phyloP scores from a whole-genome alignment of 2,888 invertebrate genomes.

The Fragum fragum region DNA sequence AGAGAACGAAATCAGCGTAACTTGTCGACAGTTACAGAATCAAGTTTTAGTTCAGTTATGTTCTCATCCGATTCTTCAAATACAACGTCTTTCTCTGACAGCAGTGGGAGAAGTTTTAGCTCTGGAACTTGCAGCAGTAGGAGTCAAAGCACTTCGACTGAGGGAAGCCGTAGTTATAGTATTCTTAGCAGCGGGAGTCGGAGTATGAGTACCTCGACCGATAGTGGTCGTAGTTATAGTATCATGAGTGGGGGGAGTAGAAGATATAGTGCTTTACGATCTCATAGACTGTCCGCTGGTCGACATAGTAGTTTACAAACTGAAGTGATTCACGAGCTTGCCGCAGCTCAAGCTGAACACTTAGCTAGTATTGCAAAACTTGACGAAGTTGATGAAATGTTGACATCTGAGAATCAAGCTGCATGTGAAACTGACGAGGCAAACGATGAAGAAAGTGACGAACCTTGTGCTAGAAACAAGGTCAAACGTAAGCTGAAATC shows the following conservation, averaged over 20 bases:
- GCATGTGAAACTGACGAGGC: constrained; percentile 21
- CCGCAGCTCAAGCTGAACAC: constrained; percentile 31
- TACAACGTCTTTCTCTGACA: constrained; percentile 55
- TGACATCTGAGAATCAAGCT: neutral
- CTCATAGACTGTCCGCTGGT: constrained; percentile 43
- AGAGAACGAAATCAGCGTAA: constrained; percentile 55
- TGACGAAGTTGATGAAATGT: constrained; percentile 20
- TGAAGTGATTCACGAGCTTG: constrained; percentile 64
- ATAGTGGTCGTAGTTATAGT: constrained; percentile 52
- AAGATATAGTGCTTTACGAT: constrained; percentile 38
- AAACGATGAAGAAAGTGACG: constrained; percentile 42
- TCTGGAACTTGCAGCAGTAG: constrained; percentile 46
- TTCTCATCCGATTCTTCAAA: constrained; percentile 54
- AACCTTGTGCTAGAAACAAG: constrained; percentile 25
- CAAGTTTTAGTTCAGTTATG: constrained; percentile 56
- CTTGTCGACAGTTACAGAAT: constrained; percentile 47
- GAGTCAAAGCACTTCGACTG: constrained; percentile 45
- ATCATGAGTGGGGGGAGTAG: constrained; percentile 35
- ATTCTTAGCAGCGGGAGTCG: constrained; percentile 35
- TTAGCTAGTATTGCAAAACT: neutral
- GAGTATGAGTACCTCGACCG: constrained; percentile 51
- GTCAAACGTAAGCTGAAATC: constrained; percentile 42
- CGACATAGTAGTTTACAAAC: constrained; percentile 59
- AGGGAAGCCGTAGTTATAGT: constrained; percentile 45
- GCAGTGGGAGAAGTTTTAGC: constrained; percentile 53